Percentiles rank a stretch among this genome's conserved stretches.
Evolutionary conservation across 1,140 invertebrate species (phyloP).

Genomic region (Chymomyza costata): DNA sequence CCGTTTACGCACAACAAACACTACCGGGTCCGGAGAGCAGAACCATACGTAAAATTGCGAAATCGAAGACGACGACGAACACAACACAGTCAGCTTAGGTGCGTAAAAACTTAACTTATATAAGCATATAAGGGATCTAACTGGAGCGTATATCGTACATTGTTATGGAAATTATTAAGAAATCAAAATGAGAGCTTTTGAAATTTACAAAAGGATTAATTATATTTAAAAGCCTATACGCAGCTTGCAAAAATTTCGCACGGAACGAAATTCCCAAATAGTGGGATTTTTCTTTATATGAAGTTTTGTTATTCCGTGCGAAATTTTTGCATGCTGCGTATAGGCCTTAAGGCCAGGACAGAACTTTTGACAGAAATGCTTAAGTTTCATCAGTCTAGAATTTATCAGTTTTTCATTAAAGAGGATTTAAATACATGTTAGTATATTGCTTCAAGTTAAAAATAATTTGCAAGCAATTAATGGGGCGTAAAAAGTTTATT

Average conservation of each 20-base stretch:
- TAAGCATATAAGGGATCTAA: slow-evolving; percentile 1
- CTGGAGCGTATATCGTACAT: slow-evolving; percentile 16
- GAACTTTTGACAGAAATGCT: too few relatives aligned
- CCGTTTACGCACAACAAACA: slow-evolving; percentile 24
- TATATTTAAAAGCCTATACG: too few relatives aligned
- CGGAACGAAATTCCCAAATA: too few relatives aligned
- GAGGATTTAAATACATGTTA: slow-evolving; percentile 16
- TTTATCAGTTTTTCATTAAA: too few relatives aligned
- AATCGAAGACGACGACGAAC: slow-evolving; percentile 24
- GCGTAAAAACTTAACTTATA: slow-evolving; percentile 28
- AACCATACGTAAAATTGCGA: slow-evolving; percentile 27
- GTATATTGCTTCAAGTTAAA: slow-evolving; percentile 26
- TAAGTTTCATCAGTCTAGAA: too few relatives aligned
- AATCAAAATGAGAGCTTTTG: not conserved
- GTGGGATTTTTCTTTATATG: too few relatives aligned
- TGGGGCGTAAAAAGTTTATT: slow-evolving; percentile 5
- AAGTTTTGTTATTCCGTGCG: too few relatives aligned
- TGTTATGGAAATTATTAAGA: slow-evolving; percentile 1
- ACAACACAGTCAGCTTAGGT: slow-evolving; percentile 34
- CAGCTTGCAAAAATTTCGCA: too few relatives aligned
- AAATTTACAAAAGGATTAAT: slow-evolving; percentile 23
- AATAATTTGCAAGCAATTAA: slow-evolving; percentile 2
- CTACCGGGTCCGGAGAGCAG: slow-evolving; percentile 38
- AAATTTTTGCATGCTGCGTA: too few relatives aligned
- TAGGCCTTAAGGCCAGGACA: too few relatives aligned